These are phyloP conservation scores for Microcebus murinus DNA, from an alignment of 2,113 vertebrate genomes.

Conservation along the genomic window DNA sequence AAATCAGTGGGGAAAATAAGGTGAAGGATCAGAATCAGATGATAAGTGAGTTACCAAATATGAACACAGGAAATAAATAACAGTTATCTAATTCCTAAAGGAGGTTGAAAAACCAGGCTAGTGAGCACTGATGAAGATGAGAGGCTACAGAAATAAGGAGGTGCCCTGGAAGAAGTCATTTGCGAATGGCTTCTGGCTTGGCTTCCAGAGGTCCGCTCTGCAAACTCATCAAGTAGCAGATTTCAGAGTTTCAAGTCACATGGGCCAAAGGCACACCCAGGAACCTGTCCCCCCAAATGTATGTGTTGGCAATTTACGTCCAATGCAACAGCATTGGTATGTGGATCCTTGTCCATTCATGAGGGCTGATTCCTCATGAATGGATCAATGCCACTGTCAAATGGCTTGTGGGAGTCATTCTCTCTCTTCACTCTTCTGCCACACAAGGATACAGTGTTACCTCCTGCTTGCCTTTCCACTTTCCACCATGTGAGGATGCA, in stretches of 20 bases:
- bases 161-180: background rate
- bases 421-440: background rate
- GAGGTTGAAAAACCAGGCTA: background rate
- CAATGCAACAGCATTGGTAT: background rate
- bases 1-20: background rate
- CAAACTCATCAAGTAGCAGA: background rate
- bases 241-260: background rate
- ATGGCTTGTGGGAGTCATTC: background rate
- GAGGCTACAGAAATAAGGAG: background rate
- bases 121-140: background rate
- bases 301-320: background rate
- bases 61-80: background rate
- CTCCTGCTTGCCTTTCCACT: background rate
- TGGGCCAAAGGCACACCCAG: background rate
- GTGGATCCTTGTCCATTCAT: too few relatives aligned
- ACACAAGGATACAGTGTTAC: background rate
- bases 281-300: background rate
- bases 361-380: background rate
- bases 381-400: background rate
- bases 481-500: background rate
- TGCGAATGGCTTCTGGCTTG: background rate
- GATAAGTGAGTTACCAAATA: background rate
- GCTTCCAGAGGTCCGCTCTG: background rate
- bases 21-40: background rate
- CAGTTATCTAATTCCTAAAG: background rate